phyloP scores from a whole-genome alignment of 2,113 vertebrate genomes.

The Phaethon lepturus region DNA sequence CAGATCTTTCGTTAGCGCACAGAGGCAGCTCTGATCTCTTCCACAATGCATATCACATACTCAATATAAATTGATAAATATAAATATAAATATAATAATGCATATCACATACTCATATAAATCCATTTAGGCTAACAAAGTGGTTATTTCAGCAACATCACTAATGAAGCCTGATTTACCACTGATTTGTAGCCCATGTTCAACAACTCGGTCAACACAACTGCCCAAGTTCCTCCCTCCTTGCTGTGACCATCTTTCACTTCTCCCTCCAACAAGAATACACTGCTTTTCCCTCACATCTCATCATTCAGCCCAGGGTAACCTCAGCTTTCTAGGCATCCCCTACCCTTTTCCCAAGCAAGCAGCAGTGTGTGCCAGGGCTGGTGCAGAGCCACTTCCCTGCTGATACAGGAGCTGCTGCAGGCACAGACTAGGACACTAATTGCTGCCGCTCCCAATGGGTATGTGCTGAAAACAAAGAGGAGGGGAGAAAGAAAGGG shows the following conservation, averaged over 20 bases:
- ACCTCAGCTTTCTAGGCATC: neutral
- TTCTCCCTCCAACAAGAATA: neutral
- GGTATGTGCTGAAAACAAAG: neutral
- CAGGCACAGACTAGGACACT: neutral
- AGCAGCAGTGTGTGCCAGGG: neutral
- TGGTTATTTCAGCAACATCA: neutral
- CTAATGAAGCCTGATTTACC: neutral
- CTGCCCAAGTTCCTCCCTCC: neutral
- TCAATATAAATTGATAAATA: rapidly evolving
- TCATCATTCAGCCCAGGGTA: neutral
- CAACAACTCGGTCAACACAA: neutral
- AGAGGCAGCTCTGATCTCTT: neutral
- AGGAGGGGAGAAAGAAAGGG: neutral
- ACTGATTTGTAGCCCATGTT: neutral
- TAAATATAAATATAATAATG: neutral
- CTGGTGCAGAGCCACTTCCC: neutral
- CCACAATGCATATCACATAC: rapidly evolving
- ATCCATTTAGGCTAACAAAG: neutral
- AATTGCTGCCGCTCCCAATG: neutral
- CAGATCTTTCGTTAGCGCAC: neutral
- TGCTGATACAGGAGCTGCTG: neutral
- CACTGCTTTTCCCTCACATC: neutral
- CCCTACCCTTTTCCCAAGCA: neutral
- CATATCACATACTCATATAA: rapidly evolving
- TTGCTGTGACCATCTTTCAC: neutral